Evolutionary conservation across 2,888 invertebrate species (phyloP).

Genomic region (Acleris cristana): DNA sequence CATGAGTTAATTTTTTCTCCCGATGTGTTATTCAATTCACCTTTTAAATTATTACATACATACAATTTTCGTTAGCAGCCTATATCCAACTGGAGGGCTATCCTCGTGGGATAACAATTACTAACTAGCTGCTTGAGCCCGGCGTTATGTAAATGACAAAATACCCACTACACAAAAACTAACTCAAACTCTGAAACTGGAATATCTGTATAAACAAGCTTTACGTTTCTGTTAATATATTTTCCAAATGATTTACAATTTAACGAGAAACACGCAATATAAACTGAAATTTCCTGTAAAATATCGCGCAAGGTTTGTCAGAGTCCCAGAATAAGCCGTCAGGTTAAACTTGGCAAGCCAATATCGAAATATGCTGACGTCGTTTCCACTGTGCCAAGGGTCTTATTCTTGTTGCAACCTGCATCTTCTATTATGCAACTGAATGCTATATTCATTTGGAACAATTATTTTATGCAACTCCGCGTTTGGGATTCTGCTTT

Average conservation of each 20-base stretch:
- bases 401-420: slow-evolving; percentile 41
- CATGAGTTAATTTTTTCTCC: too few relatives aligned
- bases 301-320: slow-evolving; percentile 54
- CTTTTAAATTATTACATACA: too few relatives aligned
- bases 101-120: too few relatives aligned
- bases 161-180: too few relatives aligned
- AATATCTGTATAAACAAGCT: too few relatives aligned
- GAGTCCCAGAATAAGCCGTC: slow-evolving; percentile 58
- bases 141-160: too few relatives aligned
- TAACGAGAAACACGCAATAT: neutral
- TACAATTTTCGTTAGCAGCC: too few relatives aligned
- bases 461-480: slow-evolving; percentile 33
- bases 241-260: neutral
- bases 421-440: slow-evolving; percentile 41
- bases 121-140: too few relatives aligned
- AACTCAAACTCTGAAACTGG: too few relatives aligned
- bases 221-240: too few relatives aligned
- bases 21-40: too few relatives aligned
- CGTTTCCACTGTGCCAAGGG: slow-evolving; percentile 59
- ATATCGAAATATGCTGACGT: slow-evolving; percentile 69
- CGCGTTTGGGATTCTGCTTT: slow-evolving; percentile 2
- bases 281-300: slow-evolving; percentile 2
- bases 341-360: slow-evolving; percentile 62
- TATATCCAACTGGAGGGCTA: too few relatives aligned
- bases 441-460: slow-evolving; percentile 23